phyloP scores from a whole-genome alignment of 2,888 invertebrate genomes.

The Lomographa bimaculata region DNA sequence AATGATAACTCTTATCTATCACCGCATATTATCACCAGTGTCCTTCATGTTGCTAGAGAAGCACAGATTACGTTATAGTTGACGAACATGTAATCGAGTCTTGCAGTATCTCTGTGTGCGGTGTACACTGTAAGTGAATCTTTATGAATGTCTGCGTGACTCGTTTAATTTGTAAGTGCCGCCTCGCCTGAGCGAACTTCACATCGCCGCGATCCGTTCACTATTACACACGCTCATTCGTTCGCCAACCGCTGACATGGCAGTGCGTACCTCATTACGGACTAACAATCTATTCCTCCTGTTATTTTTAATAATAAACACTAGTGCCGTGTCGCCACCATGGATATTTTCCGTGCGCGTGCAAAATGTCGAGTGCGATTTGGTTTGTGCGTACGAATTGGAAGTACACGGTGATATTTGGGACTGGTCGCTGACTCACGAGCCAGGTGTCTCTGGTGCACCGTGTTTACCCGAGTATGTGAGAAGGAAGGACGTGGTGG shows the following conservation, averaged over 20 bases:
- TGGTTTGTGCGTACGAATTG: slow-evolving; percentile 59
- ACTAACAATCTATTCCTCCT: slow-evolving; percentile 73
- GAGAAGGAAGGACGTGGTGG: slow-evolving; percentile 45
- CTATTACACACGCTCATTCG: too few relatives aligned
- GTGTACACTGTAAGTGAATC: too few relatives aligned
- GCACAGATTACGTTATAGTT: too few relatives aligned
- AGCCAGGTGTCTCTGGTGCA: slow-evolving; percentile 45
- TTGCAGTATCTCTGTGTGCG: too few relatives aligned
- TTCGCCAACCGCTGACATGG: slow-evolving; percentile 49
- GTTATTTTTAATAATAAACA: slow-evolving; percentile 69
- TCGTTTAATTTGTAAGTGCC: too few relatives aligned
- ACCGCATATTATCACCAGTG: slow-evolving; percentile 5
- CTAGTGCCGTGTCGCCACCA: slow-evolving; percentile 62
- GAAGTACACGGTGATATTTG: slow-evolving; percentile 55
- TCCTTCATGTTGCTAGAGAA: too few relatives aligned
- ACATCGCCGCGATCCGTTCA: too few relatives aligned
- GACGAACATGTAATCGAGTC: too few relatives aligned
- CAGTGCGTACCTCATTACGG: slow-evolving; percentile 57
- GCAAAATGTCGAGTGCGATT: slow-evolving; percentile 52
- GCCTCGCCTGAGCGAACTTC: too few relatives aligned
- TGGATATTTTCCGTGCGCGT: slow-evolving; percentile 71
- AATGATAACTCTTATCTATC: slow-evolving; percentile 9
- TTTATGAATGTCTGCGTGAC: too few relatives aligned
- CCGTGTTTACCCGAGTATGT: slow-evolving; percentile 45
- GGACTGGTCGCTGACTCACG: slow-evolving; percentile 66